Conservation (phyloP, 2,888 invertebrate genomes). For the Omphaloscelis lunosa region DNA sequence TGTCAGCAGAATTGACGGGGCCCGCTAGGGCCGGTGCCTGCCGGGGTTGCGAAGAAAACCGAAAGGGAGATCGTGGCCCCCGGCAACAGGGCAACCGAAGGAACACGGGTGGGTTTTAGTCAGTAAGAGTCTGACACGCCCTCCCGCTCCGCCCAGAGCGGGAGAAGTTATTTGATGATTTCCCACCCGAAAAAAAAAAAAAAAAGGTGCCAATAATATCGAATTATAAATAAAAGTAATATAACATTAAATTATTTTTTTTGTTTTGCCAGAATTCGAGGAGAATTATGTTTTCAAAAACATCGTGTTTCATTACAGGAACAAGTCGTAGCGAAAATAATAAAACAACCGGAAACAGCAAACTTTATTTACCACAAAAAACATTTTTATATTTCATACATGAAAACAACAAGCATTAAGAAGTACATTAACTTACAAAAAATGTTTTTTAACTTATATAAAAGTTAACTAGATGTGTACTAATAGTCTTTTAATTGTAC, state of each 20-base stretch:
- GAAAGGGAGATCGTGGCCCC: no score
- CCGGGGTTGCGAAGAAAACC: no score
- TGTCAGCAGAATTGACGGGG: no score
- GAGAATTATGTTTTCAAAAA: not conserved
- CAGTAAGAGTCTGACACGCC: no score
- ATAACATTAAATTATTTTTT: no score
- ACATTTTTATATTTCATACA: constrained; percentile 17
- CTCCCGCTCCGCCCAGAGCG: no score
- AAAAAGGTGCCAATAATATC: not conserved
- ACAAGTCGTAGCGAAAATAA: constrained; percentile 33
- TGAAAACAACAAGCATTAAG: constrained; percentile 36
- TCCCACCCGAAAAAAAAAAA: no score
- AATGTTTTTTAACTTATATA: no score
- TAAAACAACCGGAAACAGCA: constrained; percentile 59
- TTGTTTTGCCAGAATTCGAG: not conserved
- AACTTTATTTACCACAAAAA: constrained; percentile 57
- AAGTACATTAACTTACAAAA: constrained; percentile 35
- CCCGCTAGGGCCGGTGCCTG: no score
- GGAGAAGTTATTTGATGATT: no score
- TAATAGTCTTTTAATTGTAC: constrained; percentile 61
- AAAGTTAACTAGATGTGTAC: constrained; percentile 62
- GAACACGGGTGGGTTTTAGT: no score
- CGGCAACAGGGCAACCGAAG: no score
- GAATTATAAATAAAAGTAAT: not conserved
- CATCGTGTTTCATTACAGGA: constrained; percentile 2